These are phyloP conservation scores for Drosophila hamatofila DNA, from an alignment of 2,888 invertebrate species.

Conservation along the genomic window DNA sequence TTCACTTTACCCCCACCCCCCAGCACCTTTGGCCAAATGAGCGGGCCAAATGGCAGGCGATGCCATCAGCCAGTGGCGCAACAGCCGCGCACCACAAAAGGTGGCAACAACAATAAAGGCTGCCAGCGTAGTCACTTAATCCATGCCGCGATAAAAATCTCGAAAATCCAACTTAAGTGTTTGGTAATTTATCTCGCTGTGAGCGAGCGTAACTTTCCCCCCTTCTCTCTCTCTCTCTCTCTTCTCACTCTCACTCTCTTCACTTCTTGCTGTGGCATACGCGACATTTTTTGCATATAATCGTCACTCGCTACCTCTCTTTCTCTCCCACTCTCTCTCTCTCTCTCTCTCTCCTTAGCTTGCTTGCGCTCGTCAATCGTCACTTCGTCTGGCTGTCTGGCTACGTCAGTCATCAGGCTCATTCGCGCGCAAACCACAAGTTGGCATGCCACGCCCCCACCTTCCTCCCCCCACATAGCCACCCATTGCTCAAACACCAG, in stretches of 20 bases:
- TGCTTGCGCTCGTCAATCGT: constrained; percentile 14
- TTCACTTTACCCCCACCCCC: constrained; percentile 72
- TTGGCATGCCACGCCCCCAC: constrained; percentile 12
- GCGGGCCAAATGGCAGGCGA: constrained; percentile 45
- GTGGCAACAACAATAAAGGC: constrained; percentile 41
- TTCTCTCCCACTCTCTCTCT: constrained; percentile 10
- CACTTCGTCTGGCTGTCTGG: constrained; percentile 38
- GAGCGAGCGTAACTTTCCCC: constrained; percentile 35
- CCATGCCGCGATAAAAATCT: constrained; percentile 84
- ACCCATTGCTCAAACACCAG: constrained; percentile 20
- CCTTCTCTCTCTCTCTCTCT: neutral
- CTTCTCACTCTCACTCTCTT: neutral
- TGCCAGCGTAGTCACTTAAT: constrained; percentile 76
- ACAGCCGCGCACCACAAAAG: constrained; percentile 46
- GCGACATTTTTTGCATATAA: constrained; percentile 70
- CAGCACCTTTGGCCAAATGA: constrained; percentile 57
- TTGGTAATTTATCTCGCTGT: constrained; percentile 83
- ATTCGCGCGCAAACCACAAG: constrained; percentile 33
- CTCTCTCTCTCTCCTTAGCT: neutral
- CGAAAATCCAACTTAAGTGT: constrained; percentile 85
- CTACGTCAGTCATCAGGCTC: constrained; percentile 59
- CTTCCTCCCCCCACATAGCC: neutral
- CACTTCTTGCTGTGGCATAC: constrained; percentile 22
- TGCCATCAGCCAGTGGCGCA: constrained; percentile 39
- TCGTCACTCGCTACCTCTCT: constrained; percentile 16